A percentile compares a stretch with the other conserved stretches of the same genome.
phyloP scores from a whole-genome alignment of 2,797 vertebrate genomes.

The Octomys mimax region DNA sequence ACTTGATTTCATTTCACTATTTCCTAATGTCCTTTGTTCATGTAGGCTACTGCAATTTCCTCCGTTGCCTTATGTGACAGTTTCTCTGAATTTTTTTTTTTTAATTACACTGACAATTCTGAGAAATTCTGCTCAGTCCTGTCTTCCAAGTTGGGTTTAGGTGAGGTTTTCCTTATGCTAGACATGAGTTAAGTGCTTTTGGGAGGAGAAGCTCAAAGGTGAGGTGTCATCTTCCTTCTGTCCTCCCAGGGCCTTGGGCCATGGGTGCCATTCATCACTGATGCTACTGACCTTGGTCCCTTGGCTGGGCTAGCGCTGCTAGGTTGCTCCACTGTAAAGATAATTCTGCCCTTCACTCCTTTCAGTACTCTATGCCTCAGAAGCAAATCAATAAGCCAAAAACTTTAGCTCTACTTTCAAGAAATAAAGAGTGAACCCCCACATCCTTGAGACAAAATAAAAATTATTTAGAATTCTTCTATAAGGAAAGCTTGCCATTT shows the following conservation, averaged over 20 bases:
- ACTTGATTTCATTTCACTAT: neutral
- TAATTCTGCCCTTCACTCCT: neutral
- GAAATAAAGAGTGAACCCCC: neutral
- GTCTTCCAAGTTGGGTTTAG: neutral
- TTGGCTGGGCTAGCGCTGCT: neutral
- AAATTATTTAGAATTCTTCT: neutral
- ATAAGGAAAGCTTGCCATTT: neutral
- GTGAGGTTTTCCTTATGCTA: neutral
- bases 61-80: neutral
- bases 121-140: neutral
- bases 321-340: neutral
- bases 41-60: neutral
- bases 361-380: neutral
- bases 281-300: neutral
- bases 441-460: neutral
- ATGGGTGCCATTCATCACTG: neutral
- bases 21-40: neutral
- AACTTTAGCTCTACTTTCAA: neutral
- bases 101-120: neutral
- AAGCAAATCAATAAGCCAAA: neutral
- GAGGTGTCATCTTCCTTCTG: neutral
- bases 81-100: conserved; percentile 1
- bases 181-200: neutral
- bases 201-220: neutral
- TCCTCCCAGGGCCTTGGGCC: too few relatives aligned